Conservation (phyloP, 2,888 invertebrate genomes). For the Acutogordius australiensis region DNA sequence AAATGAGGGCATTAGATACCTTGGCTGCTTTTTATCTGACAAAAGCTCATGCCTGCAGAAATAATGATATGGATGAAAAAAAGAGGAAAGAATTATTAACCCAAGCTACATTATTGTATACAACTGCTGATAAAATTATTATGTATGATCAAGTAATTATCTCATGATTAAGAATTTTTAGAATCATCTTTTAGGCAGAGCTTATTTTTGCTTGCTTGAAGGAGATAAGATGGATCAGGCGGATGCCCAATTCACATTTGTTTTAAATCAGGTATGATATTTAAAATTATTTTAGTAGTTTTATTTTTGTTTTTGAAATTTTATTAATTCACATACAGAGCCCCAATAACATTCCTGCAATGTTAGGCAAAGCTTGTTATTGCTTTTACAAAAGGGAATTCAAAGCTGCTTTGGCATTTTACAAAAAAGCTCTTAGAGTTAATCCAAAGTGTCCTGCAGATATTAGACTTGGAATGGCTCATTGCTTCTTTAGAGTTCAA, state of each 20-base stretch:
- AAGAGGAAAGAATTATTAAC: constrained; percentile 61
- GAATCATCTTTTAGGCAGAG: constrained; percentile 85
- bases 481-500: constrained; percentile 80
- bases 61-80: constrained; percentile 36
- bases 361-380: constrained; percentile 91
- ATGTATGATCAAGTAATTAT: constrained; percentile 79
- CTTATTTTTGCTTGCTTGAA: constrained; percentile 85
- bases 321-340: too few species aligned
- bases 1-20: constrained; percentile 87
- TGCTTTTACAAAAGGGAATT: constrained; percentile 81
- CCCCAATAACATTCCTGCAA: constrained; percentile 74
- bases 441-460: constrained; percentile 89
- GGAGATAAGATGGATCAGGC: constrained; percentile 99
- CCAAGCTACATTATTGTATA: constrained; percentile 80
- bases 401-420: constrained; percentile 71
- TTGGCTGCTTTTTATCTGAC: constrained; percentile 53
- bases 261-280: constrained; percentile 44
- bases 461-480: constrained; percentile 82
- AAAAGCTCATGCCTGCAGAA: not conserved
- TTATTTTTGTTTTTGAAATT: too few species aligned
- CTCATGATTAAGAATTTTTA: constrained; percentile 21
- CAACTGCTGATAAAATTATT: constrained; percentile 90
- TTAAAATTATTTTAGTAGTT: too few species aligned
- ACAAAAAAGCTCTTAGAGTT: constrained; percentile 76
- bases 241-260: constrained; percentile 96